Base-by-base conservation (phyloP, 2,888 invertebrate genomes). In the Amphimallon solstitiale region DNA sequence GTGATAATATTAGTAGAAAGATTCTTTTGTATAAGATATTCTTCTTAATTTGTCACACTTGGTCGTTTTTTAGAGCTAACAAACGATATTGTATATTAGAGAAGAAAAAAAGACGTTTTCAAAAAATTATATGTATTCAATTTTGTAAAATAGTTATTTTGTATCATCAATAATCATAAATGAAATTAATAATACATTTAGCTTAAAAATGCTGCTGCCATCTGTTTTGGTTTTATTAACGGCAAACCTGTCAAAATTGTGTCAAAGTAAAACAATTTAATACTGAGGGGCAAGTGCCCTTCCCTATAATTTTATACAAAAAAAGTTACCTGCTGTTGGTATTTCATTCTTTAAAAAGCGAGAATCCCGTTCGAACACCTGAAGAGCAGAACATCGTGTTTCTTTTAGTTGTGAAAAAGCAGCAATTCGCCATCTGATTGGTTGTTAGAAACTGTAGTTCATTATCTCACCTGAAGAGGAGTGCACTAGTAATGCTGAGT, bases 391-490 rank as follows among this genome's bases (percentile, higher is more conserved):
- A 29, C 43, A 59, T 59, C 56, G 43, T 59, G 56, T 19, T 59
- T 59, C 43, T 59, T 59, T 59, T 23, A 23, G 43, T 43, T 23
- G 45, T 59, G 56, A 59, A 59, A 59, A 59, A 59, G 56, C 14
- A 54, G 56, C 34, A 19, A 64, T 46, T 37, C 38, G 37, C 43
- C 17, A 54, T 64, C 46, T 45, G 64, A 64, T 64, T 64, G 64
- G 64, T 56, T 56, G 56, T 48, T 63, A 52, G 45, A 64, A 54
- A 3, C 46, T 45, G 10, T 64, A 64, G 64, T 64, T 64, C 56
- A 56, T 54, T 64, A 64, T 64, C 56, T 64, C 45, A 56, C 64
- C 64, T 54, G 54, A 64, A 64, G 64, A 56, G 48, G 64, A 64
- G 45, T 62, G 40, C 23, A 62, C 62, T 19, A 40, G 49, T 40